Base-by-base conservation (phyloP, 2,888 invertebrate species). In the Stegana nigrithorax region DNA sequence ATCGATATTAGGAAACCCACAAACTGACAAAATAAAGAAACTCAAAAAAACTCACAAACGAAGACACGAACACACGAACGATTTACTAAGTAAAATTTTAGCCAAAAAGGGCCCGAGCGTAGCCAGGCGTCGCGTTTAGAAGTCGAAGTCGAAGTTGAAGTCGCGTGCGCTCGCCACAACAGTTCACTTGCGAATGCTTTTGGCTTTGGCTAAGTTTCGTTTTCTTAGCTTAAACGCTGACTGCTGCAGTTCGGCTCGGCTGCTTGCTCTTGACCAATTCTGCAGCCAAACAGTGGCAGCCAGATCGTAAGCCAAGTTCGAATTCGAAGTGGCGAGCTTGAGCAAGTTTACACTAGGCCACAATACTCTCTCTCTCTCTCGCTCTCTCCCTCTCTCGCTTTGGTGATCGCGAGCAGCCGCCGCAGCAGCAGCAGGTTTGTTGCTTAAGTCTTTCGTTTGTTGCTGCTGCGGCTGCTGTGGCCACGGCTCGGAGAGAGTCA, bases 161-260 rank as follows among this genome's bases (percentile, higher is more conserved):
- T 39, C 63, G 70, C 72, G 66, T 70, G 65, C 62, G 65, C 67
- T 53, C 74, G 68, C 64, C 72, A 73, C 81, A 77, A 79, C 75
- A 73, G 71, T 75, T 75, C 60, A 57, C 66, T 67, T 62, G 66
- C 71, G 73, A 74, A 71, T 73, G 74, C 67, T 23, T 45, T 45
- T 50, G 60, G 50, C 14, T 10, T 21, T 25, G 44, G 19, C 21
- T 29, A 51, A 55, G 36, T 32, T 53, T 53, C 29, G 51, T 12
- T 53, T 29, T 27, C 44, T 57, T 26, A 36, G 57, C 19, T 26
- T 7, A 27, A 12, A 23, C 25, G 8, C n/a, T 25, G 56, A 7
- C 23, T 14, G 23, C 8, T 32, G 14, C 7, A 14, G 2, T 44
- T n/a, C n/a, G 21, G 17, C 19, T 14, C 14, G 12, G 23, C 25